These are phyloP conservation scores for Noctua janthe DNA, from an alignment of 2,888 invertebrate species.

Conservation along the genomic window DNA sequence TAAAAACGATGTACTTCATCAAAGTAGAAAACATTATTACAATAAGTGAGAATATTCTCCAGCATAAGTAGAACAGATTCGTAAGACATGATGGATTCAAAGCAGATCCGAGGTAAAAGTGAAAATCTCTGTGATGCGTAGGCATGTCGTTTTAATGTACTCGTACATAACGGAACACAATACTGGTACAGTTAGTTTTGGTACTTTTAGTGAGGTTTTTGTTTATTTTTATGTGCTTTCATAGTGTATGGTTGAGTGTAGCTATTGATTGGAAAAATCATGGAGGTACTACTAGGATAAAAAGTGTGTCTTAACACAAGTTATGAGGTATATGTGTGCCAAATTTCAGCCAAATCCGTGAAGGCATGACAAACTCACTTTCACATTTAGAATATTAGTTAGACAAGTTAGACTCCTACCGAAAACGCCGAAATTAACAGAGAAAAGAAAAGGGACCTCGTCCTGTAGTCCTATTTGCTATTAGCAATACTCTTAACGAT, in stretches of 20 bases:
- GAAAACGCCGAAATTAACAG: background rate
- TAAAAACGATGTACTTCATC: slow-evolving; percentile 21
- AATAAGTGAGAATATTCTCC: slow-evolving; percentile 45
- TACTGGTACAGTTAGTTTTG: slow-evolving; percentile 43
- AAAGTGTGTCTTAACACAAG: background rate
- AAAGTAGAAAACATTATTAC: slow-evolving; percentile 34
- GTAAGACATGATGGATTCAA: slow-evolving; percentile 58
- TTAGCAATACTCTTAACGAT: background rate
- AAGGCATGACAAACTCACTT: background rate
- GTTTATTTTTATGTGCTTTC: slow-evolving; percentile 3
- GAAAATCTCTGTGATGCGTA: slow-evolving; percentile 49
- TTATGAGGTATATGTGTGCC: background rate
- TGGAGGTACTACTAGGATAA: background rate
- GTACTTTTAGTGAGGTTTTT: slow-evolving; percentile 30
- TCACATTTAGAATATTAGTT: background rate
- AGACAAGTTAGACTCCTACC: background rate
- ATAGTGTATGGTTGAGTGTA: background rate
- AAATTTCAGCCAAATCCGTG: background rate
- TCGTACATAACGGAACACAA: slow-evolving; percentile 40
- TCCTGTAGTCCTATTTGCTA: background rate
- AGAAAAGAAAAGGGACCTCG: background rate
- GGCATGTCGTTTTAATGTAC: slow-evolving; percentile 55
- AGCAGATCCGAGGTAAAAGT: slow-evolving; percentile 62
- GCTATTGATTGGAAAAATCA: background rate
- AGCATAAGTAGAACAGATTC: slow-evolving; percentile 44